Conservation (phyloP, 2,888 invertebrate species). For the Drosophila mulleri region DNA sequence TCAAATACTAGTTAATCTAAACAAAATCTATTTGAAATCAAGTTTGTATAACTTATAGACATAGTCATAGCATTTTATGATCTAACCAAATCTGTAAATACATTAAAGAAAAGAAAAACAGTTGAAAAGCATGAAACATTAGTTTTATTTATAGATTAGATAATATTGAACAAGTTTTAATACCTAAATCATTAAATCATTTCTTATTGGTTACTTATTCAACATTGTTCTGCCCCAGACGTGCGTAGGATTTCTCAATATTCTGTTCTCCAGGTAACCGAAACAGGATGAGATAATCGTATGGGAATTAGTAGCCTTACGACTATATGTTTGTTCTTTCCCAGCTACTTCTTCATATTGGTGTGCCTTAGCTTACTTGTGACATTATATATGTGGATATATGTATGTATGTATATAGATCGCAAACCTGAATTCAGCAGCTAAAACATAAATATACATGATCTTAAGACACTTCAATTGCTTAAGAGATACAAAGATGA, state of each 20-base stretch:
- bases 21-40: constrained; percentile 1
- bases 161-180: constrained; percentile 7
- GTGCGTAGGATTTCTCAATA: not conserved
- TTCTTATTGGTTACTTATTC: not conserved
- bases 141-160: not conserved
- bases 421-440: not conserved
- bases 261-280: not conserved
- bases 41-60: not conserved
- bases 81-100: not conserved
- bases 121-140: not conserved
- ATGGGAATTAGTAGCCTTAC: not conserved
- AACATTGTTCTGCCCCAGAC: constrained; percentile 7
- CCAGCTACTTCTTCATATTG: not conserved
- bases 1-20: constrained; percentile 10
- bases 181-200: not conserved
- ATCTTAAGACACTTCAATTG: constrained; percentile 7
- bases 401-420: not conserved
- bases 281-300: not conserved
- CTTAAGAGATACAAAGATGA: not conserved
- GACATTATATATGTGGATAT: not conserved
- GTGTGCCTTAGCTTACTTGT: not conserved
- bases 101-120: not conserved
- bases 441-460: not conserved
- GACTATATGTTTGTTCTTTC: not conserved
- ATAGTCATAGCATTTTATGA: not conserved